Conservation (phyloP, 2,888 invertebrate species). For the Salticus scenicus region DNA sequence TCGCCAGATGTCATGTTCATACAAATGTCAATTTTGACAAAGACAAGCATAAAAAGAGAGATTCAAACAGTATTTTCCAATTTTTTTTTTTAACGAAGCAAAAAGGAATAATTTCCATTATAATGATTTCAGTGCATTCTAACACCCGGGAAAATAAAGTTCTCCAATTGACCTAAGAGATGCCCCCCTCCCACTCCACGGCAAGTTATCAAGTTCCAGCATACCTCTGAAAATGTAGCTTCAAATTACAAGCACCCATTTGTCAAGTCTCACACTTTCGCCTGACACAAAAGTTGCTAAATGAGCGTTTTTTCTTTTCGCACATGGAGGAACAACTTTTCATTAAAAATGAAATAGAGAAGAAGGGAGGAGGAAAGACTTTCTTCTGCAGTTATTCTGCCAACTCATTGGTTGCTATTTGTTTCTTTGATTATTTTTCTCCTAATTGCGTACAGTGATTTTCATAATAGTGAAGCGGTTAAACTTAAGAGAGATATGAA, state of each 20-base stretch:
- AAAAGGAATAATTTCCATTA: constrained; percentile 58
- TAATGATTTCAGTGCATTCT: constrained; percentile 54
- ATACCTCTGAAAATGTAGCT: constrained; percentile 35
- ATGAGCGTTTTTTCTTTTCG: constrained; percentile 34
- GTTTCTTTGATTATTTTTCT: constrained; percentile 42
- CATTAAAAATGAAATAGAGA: constrained; percentile 38
- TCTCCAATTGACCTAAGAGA: constrained; percentile 58
- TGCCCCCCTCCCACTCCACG: constrained; percentile 62
- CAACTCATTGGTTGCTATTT: constrained; percentile 36
- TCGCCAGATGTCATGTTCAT: no score
- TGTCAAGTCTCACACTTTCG: constrained; percentile 63
- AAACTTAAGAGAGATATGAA: neutral
- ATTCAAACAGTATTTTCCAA: no score
- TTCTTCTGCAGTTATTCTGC: constrained; percentile 23
- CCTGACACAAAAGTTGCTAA: constrained; percentile 55
- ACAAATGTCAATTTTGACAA: no score
- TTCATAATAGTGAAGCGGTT: neutral
- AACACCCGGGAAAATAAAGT: constrained; percentile 51
- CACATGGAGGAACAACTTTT: constrained; percentile 35
- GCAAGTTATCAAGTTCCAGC: constrained; percentile 51
- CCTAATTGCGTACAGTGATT: neutral
- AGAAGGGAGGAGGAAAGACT: neutral
- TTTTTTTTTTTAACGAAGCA: no score
- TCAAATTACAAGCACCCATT: constrained; percentile 62
- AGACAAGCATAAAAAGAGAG: no score